phyloP scores from a whole-genome alignment of 2,797 vertebrate species.

The Poeciliopsis gracilis region DNA sequence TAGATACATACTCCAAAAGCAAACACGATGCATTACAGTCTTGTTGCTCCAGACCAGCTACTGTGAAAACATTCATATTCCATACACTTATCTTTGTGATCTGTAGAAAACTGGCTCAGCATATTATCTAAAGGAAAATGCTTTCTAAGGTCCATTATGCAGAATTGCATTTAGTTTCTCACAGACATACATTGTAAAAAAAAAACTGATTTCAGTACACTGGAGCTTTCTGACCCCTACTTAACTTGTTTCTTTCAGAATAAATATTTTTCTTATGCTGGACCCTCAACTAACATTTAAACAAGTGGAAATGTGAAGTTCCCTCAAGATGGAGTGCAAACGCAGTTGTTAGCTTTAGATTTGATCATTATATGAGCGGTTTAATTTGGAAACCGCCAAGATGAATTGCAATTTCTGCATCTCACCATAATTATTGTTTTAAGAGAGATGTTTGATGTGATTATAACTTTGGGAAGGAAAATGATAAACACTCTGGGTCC shows the following conservation, averaged over 20 bases:
- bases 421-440: background rate
- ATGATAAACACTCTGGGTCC: background rate
- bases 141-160: background rate
- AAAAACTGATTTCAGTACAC: background rate
- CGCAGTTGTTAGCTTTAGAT: constrained; percentile 2
- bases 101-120: constrained; percentile 1
- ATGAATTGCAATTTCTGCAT: background rate
- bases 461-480: too few relatives aligned
- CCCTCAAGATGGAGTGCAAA: background rate
- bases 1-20: constrained; percentile 29
- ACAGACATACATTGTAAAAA: background rate
- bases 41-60: constrained; percentile 33
- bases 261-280: background rate
- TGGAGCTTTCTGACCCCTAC: background rate
- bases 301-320: background rate
- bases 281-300: background rate
- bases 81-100: constrained; percentile 14
- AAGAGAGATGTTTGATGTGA: background rate
- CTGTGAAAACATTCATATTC: constrained; percentile 21
- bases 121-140: background rate
- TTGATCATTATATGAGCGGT: background rate
- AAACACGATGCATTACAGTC: constrained; percentile 50
- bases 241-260: background rate
- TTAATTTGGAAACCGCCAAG: background rate
- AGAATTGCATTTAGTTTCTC: too few relatives aligned